Base-by-base conservation (phyloP, 2,797 vertebrate species). In the Periparus ater region DNA sequence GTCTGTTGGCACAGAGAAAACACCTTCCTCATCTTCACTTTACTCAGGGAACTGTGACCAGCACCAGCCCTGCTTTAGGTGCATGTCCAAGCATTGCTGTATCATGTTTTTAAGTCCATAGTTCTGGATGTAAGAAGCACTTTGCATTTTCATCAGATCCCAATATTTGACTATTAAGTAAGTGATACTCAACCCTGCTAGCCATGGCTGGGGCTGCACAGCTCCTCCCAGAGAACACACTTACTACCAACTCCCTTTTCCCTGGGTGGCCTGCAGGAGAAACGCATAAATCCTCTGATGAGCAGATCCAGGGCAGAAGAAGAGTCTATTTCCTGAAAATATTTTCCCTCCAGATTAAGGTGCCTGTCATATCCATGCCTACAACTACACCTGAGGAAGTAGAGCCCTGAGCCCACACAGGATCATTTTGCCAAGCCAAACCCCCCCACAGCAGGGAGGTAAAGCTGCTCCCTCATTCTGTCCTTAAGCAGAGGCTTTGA, bases 31-130 rank as follows among this genome's bases (percentile, higher is more conserved):
- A 15, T 25, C 10, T 65, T 68, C 2, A 0, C 62, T 83, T 20
- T 48, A 77, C 42, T 75, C 71, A n/a, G 72, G 67, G 80, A 95
- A 50, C 75, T 72, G 42, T 9, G 61, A 91, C 54, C 53, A 0
- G 36, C 38, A 30, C 26, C 58, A 45, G 26, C 1, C 36, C 75
- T 11, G 7, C 1, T 23, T 19, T 42, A 48, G 29, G 3, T 11
- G 5, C 25, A 0, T 2, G 4, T 13, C 67, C 50, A 60, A 72
- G 23, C 54, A 3, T 0, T 16, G 17, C 48, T 70, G 55, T 7
- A 47, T 19, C 1, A 0, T 6, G 5, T 17, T 32, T 61, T 57
- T 7, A 21, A 74, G 38, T 10, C 34, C 17, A 19, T 0, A 32
- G 26, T 9, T 73, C 60, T 11, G 2, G 58, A 44, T 32, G 16